Evolutionary conservation across 2,888 invertebrate genomes (phyloP).

Genomic region (Ernsta delagoae): DNA sequence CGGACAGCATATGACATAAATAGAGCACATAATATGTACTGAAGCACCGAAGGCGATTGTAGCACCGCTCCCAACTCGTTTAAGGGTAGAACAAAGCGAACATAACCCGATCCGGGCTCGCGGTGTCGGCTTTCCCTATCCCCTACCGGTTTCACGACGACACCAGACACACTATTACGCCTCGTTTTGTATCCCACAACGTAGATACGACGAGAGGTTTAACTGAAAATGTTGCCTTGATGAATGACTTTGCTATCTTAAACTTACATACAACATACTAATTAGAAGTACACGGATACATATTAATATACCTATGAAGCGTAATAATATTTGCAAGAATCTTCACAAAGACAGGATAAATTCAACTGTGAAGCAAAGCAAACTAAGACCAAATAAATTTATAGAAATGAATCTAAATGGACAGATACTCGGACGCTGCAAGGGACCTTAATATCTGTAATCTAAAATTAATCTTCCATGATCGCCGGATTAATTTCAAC

Average conservation of each 20-base stretch:
- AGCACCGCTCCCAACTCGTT: slow-evolving; percentile 6
- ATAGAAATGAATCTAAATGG: no score
- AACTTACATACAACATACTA: no score
- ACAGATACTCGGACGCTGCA: no score
- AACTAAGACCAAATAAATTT: no score
- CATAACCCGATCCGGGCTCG: slow-evolving; percentile 11
- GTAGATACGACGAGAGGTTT: neutral
- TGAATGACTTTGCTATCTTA: neutral
- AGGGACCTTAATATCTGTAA: no score
- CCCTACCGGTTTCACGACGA: slow-evolving; percentile 20
- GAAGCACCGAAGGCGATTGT: neutral
- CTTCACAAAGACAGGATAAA: no score
- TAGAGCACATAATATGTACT: neutral
- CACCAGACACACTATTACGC: neutral
- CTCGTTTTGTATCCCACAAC: neutral
- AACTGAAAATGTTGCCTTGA: neutral
- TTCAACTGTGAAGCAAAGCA: no score
- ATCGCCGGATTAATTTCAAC: no score
- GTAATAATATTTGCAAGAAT: no score
- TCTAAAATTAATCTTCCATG: no score
- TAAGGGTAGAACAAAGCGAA: slow-evolving; percentile 15
- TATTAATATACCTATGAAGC: no score
- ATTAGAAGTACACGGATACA: no score
- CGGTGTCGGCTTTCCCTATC: slow-evolving; percentile 20
- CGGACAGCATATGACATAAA: neutral